Conservation (phyloP, 2,888 invertebrate genomes). For the Eristalis arbustorum region DNA sequence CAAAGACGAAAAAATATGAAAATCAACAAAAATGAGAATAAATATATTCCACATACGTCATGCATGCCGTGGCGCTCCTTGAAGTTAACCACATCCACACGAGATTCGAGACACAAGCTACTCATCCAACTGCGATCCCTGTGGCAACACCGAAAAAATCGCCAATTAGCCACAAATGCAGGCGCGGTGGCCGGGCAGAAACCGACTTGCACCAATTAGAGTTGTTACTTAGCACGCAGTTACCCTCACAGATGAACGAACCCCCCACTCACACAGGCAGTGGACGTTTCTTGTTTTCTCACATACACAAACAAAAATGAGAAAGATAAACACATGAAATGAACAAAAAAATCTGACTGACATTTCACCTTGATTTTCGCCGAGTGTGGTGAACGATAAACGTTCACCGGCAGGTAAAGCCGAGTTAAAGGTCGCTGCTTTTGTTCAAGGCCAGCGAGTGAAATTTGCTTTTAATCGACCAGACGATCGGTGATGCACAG, state of each 20-base stretch:
- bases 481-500: neutral
- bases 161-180: constrained; percentile 17
- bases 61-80: constrained; percentile 20
- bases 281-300: neutral
- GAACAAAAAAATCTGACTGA: constrained; percentile 18
- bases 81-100: constrained; percentile 5
- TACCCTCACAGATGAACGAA: neutral
- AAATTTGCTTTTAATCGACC: neutral
- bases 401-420: constrained; percentile 30
- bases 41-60: constrained; percentile 54
- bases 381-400: constrained; percentile 56
- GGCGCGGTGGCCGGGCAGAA: neutral
- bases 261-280: neutral
- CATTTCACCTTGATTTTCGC: constrained; percentile 60
- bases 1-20: neutral
- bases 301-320: neutral
- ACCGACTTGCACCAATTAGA: neutral
- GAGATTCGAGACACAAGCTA: neutral
- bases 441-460: constrained; percentile 61
- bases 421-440: constrained; percentile 48
- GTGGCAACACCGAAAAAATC: neutral
- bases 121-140: constrained; percentile 5
- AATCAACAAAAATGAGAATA: neutral
- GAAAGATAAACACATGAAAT: neutral
- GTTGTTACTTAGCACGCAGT: neutral